Percentiles rank a stretch among this genome's conserved stretches.
Evolutionary conservation across 37 sponge, comb jelly and placozoan species (phyloP).

Genomic region (Petrosia ficiformis): DNA sequence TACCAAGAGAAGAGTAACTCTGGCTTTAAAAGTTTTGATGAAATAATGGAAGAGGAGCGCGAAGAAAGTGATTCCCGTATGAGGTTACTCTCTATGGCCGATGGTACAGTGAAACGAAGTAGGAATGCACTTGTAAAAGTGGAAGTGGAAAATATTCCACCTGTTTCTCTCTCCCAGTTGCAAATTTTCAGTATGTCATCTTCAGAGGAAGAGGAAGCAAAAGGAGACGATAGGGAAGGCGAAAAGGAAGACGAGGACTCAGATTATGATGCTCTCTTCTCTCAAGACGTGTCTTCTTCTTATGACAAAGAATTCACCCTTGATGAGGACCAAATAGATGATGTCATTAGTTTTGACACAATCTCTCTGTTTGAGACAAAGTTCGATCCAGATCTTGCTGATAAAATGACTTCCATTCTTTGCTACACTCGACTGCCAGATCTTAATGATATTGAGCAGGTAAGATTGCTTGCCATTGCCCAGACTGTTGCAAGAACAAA

Average conservation of each 20-base stretch:
- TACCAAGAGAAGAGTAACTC: conserved; percentile 6
- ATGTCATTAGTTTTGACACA: conserved; percentile 16
- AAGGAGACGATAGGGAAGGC: background rate
- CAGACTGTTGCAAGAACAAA: conserved; percentile 82
- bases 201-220: background rate
- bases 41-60: background rate
- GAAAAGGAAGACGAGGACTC: conserved; percentile 18
- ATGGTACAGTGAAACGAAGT: conserved; percentile 38
- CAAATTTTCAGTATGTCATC: conserved; percentile 6
- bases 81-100: conserved; percentile 42
- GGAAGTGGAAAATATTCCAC: conserved; percentile 44
- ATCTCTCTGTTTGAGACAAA: conserved; percentile 23
- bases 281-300: conserved; percentile 6
- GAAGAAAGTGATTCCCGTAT: background rate
- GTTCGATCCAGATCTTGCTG: conserved; percentile 50
- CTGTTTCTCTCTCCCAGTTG: conserved; percentile 46
- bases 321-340: conserved; percentile 11
- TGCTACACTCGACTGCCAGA: conserved; percentile 62
- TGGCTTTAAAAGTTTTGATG: conserved; percentile 24
- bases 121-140: conserved; percentile 15
- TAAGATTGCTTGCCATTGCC: conserved; percentile 72
- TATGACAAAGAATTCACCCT: conserved; percentile 29
- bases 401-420: conserved; percentile 36
- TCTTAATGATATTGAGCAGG: conserved; percentile 76
- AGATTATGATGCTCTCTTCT: conserved; percentile 59